Evolutionary conservation across 2,113 vertebrate genomes (phyloP).

Genomic region (Gymnorhina tibicen): DNA sequence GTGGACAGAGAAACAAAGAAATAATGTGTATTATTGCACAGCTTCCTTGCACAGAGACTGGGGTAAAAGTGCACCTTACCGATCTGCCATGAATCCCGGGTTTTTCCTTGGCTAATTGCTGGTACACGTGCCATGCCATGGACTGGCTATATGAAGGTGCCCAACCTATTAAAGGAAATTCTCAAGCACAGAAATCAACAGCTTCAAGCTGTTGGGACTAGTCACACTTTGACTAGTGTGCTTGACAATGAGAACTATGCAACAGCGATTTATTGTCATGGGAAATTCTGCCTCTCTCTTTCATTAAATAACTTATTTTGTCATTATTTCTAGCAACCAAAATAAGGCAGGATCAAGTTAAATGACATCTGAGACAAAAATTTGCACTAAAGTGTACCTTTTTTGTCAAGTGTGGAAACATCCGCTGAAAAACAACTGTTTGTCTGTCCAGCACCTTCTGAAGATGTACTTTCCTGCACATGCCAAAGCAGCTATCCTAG

Average conservation of each 20-base stretch:
- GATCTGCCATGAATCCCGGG: neutral
- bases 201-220: neutral
- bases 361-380: neutral
- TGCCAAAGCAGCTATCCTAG: slow-evolving; percentile 12
- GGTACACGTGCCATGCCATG: neutral
- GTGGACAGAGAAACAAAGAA: neutral
- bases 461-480: neutral
- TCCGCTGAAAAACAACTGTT: neutral
- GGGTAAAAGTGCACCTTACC: neutral
- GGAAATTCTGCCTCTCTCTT: neutral
- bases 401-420: neutral
- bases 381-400: neutral
- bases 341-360: neutral
- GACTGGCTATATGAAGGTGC: neutral
- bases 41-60: neutral
- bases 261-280: neutral
- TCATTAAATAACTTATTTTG: neutral
- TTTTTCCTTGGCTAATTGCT: neutral
- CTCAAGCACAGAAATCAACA: neutral
- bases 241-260: neutral
- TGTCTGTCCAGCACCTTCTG: slow-evolving; percentile 4
- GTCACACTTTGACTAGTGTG: neutral
- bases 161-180: neutral
- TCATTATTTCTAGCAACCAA: neutral
- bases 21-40: neutral